These are phyloP conservation scores for Paramacrobiotus metropolitanus DNA, from an alignment of 1,140 invertebrate species.

Conservation along the genomic window DNA sequence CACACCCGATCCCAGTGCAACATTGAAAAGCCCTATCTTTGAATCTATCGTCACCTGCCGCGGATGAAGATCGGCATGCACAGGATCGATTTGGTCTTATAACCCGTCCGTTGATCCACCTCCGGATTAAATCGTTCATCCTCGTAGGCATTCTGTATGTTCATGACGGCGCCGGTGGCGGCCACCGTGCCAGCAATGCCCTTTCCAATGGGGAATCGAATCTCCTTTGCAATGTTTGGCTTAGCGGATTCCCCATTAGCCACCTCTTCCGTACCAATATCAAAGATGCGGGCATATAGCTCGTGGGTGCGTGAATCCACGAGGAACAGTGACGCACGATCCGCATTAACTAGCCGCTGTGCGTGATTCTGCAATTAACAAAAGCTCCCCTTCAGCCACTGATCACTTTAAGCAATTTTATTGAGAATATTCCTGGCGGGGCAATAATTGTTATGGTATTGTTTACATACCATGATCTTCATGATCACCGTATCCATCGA, in stretches of 20 bases:
- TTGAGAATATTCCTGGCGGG: too few relatives aligned
- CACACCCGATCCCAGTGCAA: too few relatives aligned
- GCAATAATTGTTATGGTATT: too few relatives aligned
- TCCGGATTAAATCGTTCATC: constrained; percentile 67
- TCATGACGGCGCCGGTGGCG: constrained; percentile 70
- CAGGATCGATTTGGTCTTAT: constrained; percentile 45
- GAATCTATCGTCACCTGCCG: too few relatives aligned
- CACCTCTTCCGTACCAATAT: constrained; percentile 29
- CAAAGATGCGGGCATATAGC: constrained; percentile 55
- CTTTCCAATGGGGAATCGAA: constrained; percentile 76
- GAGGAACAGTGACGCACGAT: constrained; percentile 49
- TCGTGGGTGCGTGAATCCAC: constrained; percentile 42
- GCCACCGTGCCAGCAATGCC: constrained; percentile 86
- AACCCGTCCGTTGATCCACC: constrained; percentile 47
- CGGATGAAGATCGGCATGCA: constrained; percentile 63
- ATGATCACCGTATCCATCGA: constrained; percentile 55
- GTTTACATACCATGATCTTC: constrained; percentile 38
- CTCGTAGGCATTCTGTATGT: constrained; percentile 63
- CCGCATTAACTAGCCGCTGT: constrained; percentile 49
- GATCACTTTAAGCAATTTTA: too few relatives aligned
- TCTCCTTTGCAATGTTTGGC: constrained; percentile 15
- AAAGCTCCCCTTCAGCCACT: too few relatives aligned
- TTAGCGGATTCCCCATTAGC: constrained; percentile 9
- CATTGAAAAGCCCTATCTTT: too few relatives aligned
- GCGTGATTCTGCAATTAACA: constrained; percentile 35